These are phyloP conservation scores for Darevskia nairensis DNA, from an alignment of 2,797 vertebrate genomes.

Conservation along the genomic window DNA sequence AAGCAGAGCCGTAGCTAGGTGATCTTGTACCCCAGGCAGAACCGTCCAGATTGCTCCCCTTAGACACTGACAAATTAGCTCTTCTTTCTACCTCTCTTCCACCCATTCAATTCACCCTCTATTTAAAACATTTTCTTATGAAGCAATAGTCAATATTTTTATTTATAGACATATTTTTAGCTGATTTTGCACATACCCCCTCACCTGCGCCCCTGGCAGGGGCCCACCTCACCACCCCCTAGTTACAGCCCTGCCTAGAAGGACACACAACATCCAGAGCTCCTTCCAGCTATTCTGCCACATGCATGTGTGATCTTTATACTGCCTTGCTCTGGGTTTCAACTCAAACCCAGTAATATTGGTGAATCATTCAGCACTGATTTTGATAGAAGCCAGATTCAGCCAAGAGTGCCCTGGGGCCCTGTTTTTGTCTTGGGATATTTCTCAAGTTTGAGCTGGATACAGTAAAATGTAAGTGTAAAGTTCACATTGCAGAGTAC, in stretches of 20 bases:
- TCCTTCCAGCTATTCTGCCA: not conserved
- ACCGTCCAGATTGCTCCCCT: too few relatives aligned
- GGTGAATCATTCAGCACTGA: not conserved
- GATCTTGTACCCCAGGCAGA: too few relatives aligned
- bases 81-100: too few relatives aligned
- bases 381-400: not conserved
- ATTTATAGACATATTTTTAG: too few relatives aligned
- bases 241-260: not conserved
- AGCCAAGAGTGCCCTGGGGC: not conserved
- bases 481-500: not conserved
- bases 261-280: not conserved
- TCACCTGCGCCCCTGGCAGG: too few relatives aligned
- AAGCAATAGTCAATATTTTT: too few relatives aligned
- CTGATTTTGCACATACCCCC: too few relatives aligned
- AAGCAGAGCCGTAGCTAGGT: too few relatives aligned
- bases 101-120: too few relatives aligned
- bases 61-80: too few relatives aligned
- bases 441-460: not conserved
- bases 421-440: not conserved
- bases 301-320: not conserved
- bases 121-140: too few relatives aligned
- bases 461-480: not conserved
- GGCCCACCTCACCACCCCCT: too few relatives aligned
- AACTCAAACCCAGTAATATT: not conserved
- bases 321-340: not conserved